Evolutionary conservation across 1,140 invertebrate species (phyloP), one percentile per base, ranked within the genome.

Genomic region (Mactra quadrangularis): DNA sequence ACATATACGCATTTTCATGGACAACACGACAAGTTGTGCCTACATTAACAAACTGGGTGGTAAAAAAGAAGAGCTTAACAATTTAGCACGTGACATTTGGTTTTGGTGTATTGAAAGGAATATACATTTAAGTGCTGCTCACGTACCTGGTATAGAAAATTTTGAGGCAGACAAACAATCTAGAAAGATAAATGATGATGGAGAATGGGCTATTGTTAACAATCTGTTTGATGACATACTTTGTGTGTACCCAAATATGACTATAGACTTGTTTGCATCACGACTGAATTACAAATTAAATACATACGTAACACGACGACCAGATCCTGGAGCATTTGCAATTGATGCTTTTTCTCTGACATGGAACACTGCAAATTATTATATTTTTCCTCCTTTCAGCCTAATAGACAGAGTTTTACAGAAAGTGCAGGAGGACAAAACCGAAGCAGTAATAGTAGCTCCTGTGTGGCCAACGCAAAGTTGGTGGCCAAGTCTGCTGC

Each of bases 221-320:
- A 33, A 17, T 6, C 55, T 77, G 15, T 82, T 77, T 81, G 19
- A 74, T 7, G 38, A 59, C 15, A 29, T 82, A 2, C n/a, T 22
- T 19, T 45, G 59, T 25, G 1, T 75, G 15, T 78, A 22, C 13
- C 55, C 57, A 13, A 60, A 27, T 17, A 22, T 41, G 22, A 55
- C 77, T 35, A 57, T 86, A 57, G 84, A 84, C 66, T 55, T 87
- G 25, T 87, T 87, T 76, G 86, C 84, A 15, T 84, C 84, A 6
- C 71, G 82, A 45, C 11, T 81, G 3, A 86, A 86, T 70, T 4
- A 50, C 52, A 79, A 87, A 52, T 11, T 84, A 9, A 15, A 52
- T 13, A 22, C 1, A 1, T 87, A 84, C 79, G 38, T 75, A 3
- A 62, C 75, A 3, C 82, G 70, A 31, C 17, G 25, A 19, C 78